phyloP scores from a whole-genome alignment of 2,797 vertebrate species.

The Poeciliopsis turneri region DNA sequence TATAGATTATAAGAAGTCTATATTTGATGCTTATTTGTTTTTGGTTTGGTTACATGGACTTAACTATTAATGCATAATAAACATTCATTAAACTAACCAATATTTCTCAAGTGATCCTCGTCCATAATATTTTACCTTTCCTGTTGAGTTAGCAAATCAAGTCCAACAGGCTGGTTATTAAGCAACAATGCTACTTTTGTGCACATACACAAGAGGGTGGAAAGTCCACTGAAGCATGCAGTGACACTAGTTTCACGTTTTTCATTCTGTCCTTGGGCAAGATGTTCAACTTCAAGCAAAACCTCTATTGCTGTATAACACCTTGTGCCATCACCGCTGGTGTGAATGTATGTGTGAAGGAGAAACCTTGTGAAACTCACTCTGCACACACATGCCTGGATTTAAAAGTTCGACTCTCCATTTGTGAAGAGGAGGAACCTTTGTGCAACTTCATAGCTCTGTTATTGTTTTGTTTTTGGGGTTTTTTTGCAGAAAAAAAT shows the following conservation, averaged over 20 bases:
- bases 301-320: background rate
- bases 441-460: background rate
- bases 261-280: background rate
- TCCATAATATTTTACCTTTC: background rate
- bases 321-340: background rate
- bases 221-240: background rate
- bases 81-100: background rate
- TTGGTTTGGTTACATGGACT: background rate
- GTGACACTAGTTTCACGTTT: background rate
- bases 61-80: background rate
- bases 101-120: background rate
- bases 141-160: background rate
- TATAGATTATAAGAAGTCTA: background rate
- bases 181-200: background rate
- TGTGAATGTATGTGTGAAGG: conserved; percentile 1
- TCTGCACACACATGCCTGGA: background rate
- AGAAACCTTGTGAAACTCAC: background rate
- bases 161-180: no score
- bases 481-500: background rate
- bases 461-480: no score
- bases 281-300: background rate
- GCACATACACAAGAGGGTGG: background rate
- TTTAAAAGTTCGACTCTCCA: background rate
- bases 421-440: background rate
- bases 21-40: background rate